Conservation (phyloP, 2,797 vertebrate species). For the Denticeps clupeoides region DNA sequence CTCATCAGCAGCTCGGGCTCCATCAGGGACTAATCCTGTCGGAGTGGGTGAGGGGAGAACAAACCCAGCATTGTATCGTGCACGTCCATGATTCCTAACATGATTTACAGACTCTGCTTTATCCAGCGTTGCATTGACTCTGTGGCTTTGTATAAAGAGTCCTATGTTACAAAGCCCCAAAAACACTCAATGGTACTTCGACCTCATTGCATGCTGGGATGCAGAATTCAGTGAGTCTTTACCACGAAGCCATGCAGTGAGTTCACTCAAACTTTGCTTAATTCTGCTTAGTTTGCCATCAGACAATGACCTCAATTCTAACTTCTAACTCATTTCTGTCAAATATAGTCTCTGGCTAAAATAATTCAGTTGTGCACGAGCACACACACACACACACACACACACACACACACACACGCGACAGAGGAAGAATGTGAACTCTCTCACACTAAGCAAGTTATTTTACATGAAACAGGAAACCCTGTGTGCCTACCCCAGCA, state of each 20-base stretch:
- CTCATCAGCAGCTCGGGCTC: not conserved
- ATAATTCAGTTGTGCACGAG: not conserved
- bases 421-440: not conserved
- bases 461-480: slow-evolving; percentile 25
- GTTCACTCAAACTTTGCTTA: not conserved
- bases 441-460: slow-evolving; percentile 18
- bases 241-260: not conserved
- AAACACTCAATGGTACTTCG: no score
- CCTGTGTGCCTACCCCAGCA: not conserved
- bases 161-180: no score
- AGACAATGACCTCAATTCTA: no score
- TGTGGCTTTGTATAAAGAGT: no score
- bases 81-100: no score
- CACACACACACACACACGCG: not conserved
- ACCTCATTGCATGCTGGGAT: no score
- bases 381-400: not conserved
- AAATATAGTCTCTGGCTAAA: slow-evolving; percentile 22
- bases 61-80: no score
- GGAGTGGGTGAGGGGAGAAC: not conserved
- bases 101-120: no score
- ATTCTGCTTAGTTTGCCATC: no score
- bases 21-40: not conserved
- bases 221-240: not conserved
- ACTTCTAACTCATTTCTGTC: not conserved
- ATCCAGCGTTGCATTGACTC: no score